Evolutionary conservation across 2,888 invertebrate species (phyloP), one percentile per base, ranked within the genome.

Genomic region (Mesorhabditis spiculigera): DNA sequence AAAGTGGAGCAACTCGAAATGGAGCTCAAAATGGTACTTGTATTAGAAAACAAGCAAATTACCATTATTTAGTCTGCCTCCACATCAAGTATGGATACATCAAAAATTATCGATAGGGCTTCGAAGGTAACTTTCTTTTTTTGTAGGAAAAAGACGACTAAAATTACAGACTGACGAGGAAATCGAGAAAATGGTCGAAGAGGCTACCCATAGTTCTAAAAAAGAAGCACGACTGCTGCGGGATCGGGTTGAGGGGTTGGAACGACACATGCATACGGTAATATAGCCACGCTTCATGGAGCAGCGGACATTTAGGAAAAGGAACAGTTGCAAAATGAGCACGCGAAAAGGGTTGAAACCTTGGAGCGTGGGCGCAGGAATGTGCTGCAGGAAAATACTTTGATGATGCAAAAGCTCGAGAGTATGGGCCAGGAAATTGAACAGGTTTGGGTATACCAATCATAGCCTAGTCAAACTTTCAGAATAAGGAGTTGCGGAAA

Each of bases 1-100:
- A 63, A 65, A 41, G 63, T 62, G 45, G 68, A 68, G 50, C 63
- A 43, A 50, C 28, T 68, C 42, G 63, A 65, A 45, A 68, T 10
- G 58, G 68, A 68, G 50, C 63, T 64, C 41, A 64, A 50, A 50
- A n/a, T 50, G 8, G 28, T 28, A 28, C 28, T 28, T 28, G 28
- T 28, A 28, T 28, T 28, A 28, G 28, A 28, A 28, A 28, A 43
- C 62, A 63, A n/a, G 3, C 45, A 44, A 63, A 62, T 43, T 62
- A 63, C 43, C 62, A 45, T 3, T 43, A 42, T 42, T 10, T 28
- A 16, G 16, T 65, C 64, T 63, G 16, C 64, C 16, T 16, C 41
- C 64, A n/a, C 41, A 2, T 63, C 64, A 63, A n/a, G 41, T 10
- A 16, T 41, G 10, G 41, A n/a, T 28, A n/a, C 64, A n/a, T 16